Evolutionary conservation across 2,888 invertebrate genomes (phyloP).

Genomic region (Ptychoptera albimana): DNA sequence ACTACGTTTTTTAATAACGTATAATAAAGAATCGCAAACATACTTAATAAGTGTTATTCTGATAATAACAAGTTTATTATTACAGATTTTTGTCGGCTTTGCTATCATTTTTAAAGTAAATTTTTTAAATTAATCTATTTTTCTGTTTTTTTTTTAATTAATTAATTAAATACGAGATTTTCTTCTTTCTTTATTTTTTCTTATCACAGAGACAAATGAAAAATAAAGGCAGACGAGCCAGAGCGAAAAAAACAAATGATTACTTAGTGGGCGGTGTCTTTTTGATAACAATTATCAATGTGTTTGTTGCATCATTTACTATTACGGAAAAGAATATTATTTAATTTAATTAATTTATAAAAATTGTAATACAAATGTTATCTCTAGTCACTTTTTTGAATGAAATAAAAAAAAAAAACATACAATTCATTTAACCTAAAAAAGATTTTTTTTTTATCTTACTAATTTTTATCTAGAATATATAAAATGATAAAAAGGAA

Average conservation of each 20-base stretch:
- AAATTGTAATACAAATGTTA: too few species aligned
- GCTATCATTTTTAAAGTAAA: constrained; percentile 38
- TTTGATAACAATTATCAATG: constrained; percentile 42
- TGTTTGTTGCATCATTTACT: constrained; percentile 33
- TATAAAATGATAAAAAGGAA: too few species aligned
- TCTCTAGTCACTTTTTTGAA: too few species aligned
- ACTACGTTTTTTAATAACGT: constrained; percentile 38
- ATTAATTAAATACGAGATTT: too few species aligned
- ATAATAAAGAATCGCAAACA: constrained; percentile 33
- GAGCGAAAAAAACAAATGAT: constrained; percentile 37
- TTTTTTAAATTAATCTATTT: constrained; percentile 8
- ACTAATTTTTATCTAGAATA: too few species aligned
- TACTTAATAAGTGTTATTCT: constrained; percentile 35
- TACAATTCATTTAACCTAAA: too few species aligned
- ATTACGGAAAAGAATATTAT: not conserved
- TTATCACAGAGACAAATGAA: constrained; percentile 4
- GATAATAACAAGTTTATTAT: constrained; percentile 35
- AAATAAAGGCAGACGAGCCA: constrained; percentile 11
- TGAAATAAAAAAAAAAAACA: too few species aligned
- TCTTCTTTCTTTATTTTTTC: too few species aligned
- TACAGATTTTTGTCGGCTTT: constrained; percentile 40
- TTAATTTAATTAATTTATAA: too few species aligned
- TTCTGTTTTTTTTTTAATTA: too few species aligned
- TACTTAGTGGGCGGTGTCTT: constrained; percentile 39
- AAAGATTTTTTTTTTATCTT: too few species aligned